Conservation (phyloP, 2,113 vertebrate species). For the Hemichromis elongatus region DNA sequence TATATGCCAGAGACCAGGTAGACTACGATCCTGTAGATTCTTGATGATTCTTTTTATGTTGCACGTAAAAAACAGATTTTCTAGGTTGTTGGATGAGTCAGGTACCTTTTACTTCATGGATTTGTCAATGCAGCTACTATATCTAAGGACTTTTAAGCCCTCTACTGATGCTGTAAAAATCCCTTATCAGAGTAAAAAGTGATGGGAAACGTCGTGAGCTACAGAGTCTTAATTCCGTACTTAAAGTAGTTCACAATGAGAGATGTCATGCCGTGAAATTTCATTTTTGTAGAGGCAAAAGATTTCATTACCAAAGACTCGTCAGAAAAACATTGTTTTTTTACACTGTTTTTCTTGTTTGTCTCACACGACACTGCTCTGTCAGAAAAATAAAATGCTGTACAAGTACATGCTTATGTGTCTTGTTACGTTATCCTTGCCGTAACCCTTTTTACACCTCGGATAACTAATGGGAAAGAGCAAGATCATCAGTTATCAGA, state of each 20-base stretch:
- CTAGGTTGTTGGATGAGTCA: not conserved
- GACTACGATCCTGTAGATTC: not conserved
- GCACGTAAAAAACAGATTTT: not conserved
- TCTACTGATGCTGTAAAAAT: constrained; percentile 8
- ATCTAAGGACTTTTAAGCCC: not conserved
- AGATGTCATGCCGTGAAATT: constrained; percentile 18
- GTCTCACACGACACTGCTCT: not conserved
- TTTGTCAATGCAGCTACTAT: not conserved
- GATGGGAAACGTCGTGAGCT: constrained; percentile 7
- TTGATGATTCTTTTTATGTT: not conserved
- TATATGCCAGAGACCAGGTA: not conserved
- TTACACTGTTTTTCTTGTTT: not conserved
- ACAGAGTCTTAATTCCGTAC: constrained; percentile 10
- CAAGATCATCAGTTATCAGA: no score
- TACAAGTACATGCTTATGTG: no score
- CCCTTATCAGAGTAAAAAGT: constrained; percentile 24
- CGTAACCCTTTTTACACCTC: not conserved
- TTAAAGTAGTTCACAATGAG: constrained; percentile 6
- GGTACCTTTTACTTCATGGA: not conserved
- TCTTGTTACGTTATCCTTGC: not conserved
- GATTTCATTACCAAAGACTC: not conserved
- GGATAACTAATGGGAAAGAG: not conserved
- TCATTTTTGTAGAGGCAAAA: not conserved
- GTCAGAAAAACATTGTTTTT: not conserved
- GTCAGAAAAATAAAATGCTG: not conserved